Conservation (phyloP, 92 coral and sea anemone species). For the Parazoanthus swiftii region DNA sequence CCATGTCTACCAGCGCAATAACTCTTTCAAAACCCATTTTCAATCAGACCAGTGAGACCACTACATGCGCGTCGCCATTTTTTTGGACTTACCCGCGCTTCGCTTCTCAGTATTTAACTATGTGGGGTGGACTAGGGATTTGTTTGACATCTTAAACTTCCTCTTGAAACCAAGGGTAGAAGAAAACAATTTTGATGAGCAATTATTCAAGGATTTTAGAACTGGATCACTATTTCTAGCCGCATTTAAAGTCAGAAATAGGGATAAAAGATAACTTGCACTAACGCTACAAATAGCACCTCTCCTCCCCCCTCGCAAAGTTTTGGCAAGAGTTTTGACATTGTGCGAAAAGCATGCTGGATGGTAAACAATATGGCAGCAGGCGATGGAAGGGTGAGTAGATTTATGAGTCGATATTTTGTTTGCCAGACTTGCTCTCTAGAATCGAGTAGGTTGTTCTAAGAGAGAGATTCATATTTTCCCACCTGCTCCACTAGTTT, state of each 20-base stretch:
- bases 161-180: neutral
- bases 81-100: neutral
- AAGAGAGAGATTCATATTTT: neutral
- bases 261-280: neutral
- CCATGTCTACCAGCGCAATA: conserved; percentile 92
- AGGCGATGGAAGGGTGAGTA: conserved; percentile 73
- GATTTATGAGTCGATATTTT: neutral
- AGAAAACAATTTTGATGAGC: neutral
- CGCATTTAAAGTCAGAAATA: neutral
- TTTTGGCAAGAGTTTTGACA: conserved; percentile 2
- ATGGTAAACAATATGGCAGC: conserved; percentile 93
- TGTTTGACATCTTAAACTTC: neutral
- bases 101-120: neutral
- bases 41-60: too few species aligned
- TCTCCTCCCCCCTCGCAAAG: conserved; percentile 9
- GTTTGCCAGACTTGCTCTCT: conserved; percentile 14
- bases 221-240: neutral
- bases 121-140: neutral
- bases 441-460: conserved; percentile 14
- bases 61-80: too few species aligned
- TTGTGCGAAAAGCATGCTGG: conserved; percentile 64
- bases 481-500: neutral
- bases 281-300: neutral
- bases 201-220: neutral
- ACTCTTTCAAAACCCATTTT: conserved; percentile 72